Evolutionary conservation across 2,888 invertebrate genomes (phyloP).

Genomic region (Tetropium fuscum): DNA sequence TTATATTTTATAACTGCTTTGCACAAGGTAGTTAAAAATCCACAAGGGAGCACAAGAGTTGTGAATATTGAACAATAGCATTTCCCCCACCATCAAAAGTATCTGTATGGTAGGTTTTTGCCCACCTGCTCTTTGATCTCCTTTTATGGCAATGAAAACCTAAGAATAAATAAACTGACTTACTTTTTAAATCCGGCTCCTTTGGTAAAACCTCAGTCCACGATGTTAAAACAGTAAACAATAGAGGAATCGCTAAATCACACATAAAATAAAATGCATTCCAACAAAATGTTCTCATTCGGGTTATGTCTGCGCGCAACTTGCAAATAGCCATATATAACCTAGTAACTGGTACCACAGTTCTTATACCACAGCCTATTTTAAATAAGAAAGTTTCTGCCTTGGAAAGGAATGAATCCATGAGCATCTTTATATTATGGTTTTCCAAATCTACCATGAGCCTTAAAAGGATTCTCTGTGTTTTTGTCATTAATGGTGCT

Average conservation of each 20-base stretch:
- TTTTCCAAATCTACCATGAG: constrained; percentile 61
- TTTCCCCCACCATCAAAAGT: too few relatives aligned
- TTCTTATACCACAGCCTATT: constrained; percentile 24
- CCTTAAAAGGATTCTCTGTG: constrained; percentile 63
- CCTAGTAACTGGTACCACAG: constrained; percentile 49
- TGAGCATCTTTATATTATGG: constrained; percentile 46
- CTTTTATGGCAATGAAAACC: too few relatives aligned
- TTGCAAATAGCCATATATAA: constrained; percentile 57
- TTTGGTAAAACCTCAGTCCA: constrained; percentile 67
- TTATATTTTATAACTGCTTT: too few relatives aligned
- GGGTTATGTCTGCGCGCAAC: constrained; percentile 60
- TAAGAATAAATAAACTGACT: too few relatives aligned
- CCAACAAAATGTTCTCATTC: constrained; percentile 64
- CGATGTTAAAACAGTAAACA: constrained; percentile 62
- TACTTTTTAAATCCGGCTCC: constrained; percentile 51
- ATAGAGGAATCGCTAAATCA: constrained; percentile 58
- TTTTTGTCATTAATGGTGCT: constrained; percentile 65
- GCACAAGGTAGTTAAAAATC: too few relatives aligned
- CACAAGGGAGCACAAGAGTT: too few relatives aligned
- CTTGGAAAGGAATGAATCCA: constrained; percentile 47
- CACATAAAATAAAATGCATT: constrained; percentile 65
- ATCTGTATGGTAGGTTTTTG: too few relatives aligned
- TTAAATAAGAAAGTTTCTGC: constrained; percentile 49
- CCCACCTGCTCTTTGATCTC: too few relatives aligned
- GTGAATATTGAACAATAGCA: too few relatives aligned